Evolutionary conservation across 1,140 invertebrate genomes (phyloP), one percentile per base, ranked within the genome.

Genomic region (Drosophila pallidifrons): DNA sequence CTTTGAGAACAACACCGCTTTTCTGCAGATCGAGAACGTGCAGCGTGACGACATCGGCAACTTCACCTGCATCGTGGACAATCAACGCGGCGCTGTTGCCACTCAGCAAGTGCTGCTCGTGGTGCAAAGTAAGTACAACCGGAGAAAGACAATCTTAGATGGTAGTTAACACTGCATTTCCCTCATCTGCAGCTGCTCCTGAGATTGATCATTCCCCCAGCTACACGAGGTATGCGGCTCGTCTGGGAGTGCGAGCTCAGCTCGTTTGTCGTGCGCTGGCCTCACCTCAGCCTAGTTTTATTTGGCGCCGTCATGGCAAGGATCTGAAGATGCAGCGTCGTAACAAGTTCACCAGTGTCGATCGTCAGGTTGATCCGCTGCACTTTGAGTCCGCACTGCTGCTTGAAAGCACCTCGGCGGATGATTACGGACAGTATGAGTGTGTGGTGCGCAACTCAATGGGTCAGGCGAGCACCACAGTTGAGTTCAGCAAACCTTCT

Each of bases 61-160:
- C 58, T 99, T 98, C 93, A 95, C 95, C 52, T 99, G 98, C 93
- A 95, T 96, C 20, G 98, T 97, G 15, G 96, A 98, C 93, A 99
- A 99, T 92, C 96, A 96, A 52, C 96, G 99, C 52, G 98, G 97
- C 28, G 94, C 95, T 46, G 94, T 95, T 45, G 95, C 94, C 0
- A 93, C 92, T 3, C 91, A 94, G 58, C 93, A 94, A 45, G 94
- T 94, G 0, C 94, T 95, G 89, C 92, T 98, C 6, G 94, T 97
- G 16, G 97, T 98, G 1, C 96, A 97, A 94, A 97, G 97, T 95
- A 95, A 96, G 96, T 89, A n/a, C 13, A 1, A 58, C 10, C 25
- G 38, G 1, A 28, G 10, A 3, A 4, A 25, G 0, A n/a, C 20
- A 43, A 55, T 3, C 8, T 0, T 25, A 25, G 20, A 25, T 25